phyloP scores from a whole-genome alignment of 2,797 vertebrate species.

The Odontamblyopus rebecca region DNA sequence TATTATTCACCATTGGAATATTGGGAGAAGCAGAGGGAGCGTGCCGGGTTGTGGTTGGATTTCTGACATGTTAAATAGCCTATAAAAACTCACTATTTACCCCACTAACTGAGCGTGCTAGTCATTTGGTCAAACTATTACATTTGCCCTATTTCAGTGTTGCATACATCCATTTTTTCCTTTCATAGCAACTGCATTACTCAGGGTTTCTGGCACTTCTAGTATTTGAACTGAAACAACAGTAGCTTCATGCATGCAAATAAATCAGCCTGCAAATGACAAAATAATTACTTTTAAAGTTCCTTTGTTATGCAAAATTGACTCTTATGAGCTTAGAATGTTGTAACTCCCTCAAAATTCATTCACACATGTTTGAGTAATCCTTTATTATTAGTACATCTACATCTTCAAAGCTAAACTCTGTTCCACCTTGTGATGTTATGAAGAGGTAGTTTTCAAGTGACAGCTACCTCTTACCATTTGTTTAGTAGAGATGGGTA shows the following conservation, averaged over 20 bases:
- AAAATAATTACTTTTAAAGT: conserved; percentile 11
- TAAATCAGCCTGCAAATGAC: conserved; percentile 6
- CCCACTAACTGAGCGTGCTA: conserved; percentile 20
- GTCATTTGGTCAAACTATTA: conserved; percentile 45
- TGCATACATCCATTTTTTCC: conserved; percentile 8
- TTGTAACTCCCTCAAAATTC: no score
- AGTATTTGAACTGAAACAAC: background rate
- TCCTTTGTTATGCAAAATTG: background rate
- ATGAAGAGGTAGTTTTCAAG: no score
- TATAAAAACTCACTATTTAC: conserved; percentile 41
- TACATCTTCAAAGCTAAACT: no score
- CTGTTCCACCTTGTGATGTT: no score
- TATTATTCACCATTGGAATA: conserved; percentile 22
- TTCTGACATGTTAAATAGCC: conserved; percentile 36
- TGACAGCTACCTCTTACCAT: no score
- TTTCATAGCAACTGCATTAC: background rate
- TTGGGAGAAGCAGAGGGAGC: conserved; percentile 20
- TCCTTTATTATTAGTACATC: no score
- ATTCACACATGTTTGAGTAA: no score
- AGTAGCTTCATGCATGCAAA: background rate
- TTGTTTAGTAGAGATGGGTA: no score
- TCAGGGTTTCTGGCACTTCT: background rate
- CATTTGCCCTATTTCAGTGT: conserved; percentile 12
- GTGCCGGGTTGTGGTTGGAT: conserved; percentile 21
- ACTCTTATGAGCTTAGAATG: no score